These are phyloP conservation scores for Anser brachyrhynchus DNA, from an alignment of 2,113 vertebrate species.

Conservation along the genomic window DNA sequence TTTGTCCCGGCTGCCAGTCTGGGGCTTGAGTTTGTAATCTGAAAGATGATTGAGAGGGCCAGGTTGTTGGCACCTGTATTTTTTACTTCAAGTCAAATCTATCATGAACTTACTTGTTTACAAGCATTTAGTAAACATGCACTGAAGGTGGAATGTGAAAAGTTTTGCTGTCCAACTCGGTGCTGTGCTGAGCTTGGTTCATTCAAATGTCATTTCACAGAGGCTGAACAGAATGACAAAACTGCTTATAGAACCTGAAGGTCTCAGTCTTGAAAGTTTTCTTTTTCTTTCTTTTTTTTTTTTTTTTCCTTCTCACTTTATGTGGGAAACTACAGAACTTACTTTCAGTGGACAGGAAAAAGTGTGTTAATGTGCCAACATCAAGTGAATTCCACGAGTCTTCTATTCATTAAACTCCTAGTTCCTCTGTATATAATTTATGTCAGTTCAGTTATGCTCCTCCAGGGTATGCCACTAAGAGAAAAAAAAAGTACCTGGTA, in stretches of 20 bases:
- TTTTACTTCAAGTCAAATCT: not conserved
- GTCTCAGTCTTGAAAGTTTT: conserved; percentile 22
- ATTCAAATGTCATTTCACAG: conserved; percentile 27
- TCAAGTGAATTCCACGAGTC: conserved; percentile 80
- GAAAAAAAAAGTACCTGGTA: conserved; percentile 61
- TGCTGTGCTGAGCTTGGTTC: not conserved
- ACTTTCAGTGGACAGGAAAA: conserved; percentile 67
- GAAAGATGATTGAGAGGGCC: not conserved
- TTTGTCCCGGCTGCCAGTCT: not conserved
- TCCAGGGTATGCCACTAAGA: conserved; percentile 80
- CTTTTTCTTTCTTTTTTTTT: not conserved
- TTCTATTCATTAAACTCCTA: conserved; percentile 76
- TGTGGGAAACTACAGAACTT: conserved; percentile 65
- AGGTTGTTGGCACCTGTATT: not conserved
- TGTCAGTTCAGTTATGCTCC: conserved; percentile 76
- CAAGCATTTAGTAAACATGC: not conserved
- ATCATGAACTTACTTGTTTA: not conserved
- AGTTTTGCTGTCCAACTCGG: not conserved
- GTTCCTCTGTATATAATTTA: conserved; percentile 78
- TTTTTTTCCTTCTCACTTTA: not conserved
- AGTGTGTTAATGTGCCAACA: conserved; percentile 81
- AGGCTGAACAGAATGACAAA: not conserved
- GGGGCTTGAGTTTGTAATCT: not conserved
- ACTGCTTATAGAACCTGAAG: conserved; percentile 26
- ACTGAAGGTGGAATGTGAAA: not conserved